These are phyloP conservation scores for Tetramorium alpestre DNA, from an alignment of 1,140 invertebrate species.

Conservation along the genomic window DNA sequence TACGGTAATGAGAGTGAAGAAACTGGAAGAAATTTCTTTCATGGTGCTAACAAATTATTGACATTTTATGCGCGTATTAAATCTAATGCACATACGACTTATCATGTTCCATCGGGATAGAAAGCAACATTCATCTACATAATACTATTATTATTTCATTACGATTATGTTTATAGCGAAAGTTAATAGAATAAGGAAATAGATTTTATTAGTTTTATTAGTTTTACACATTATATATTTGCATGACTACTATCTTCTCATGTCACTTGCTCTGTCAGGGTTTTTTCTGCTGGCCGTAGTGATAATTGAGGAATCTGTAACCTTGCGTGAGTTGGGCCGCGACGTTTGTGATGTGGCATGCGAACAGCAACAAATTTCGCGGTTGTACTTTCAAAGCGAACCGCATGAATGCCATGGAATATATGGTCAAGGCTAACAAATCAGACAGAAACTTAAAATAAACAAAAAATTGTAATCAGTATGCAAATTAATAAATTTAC, in stretches of 20 bases:
- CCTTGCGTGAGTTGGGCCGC: conserved; percentile 95
- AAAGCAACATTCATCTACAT: background rate
- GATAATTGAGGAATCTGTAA: conserved; percentile 89
- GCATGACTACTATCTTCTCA: background rate
- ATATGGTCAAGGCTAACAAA: conserved; percentile 93
- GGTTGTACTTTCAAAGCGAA: conserved; percentile 98
- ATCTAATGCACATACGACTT: background rate
- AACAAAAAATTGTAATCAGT: background rate
- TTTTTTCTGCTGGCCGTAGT: conserved; percentile 69
- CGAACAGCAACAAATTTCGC: conserved; percentile 96
- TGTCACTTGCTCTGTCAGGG: background rate
- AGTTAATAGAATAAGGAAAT: background rate
- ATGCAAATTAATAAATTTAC: background rate
- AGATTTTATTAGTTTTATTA: conserved; percentile 10
- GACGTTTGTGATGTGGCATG: conserved; percentile 97
- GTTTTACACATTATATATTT: conserved; percentile 3
- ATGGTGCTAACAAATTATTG: background rate
- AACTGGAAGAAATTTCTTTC: background rate
- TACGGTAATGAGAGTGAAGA: background rate
- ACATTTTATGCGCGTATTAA: background rate
- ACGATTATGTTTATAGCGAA: background rate
- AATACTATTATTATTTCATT: background rate
- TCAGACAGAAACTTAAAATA: background rate
- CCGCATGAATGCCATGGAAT: conserved; percentile 97
- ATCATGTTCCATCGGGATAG: background rate